Percentiles rank a stretch among this genome's conserved stretches.
Evolutionary conservation across 2,888 invertebrate genomes (phyloP).

Genomic region (Campoletis raptor): DNA sequence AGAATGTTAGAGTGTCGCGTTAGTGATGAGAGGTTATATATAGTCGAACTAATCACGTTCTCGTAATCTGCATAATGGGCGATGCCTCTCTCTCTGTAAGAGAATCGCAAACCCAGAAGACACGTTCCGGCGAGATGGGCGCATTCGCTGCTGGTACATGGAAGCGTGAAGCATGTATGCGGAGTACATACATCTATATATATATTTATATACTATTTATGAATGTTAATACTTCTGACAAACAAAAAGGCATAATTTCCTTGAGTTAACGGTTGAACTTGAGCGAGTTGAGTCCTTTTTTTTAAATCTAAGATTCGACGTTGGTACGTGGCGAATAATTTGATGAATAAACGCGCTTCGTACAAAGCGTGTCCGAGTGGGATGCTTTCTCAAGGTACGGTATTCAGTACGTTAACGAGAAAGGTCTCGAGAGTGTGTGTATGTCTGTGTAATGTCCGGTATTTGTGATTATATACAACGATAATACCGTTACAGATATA

Average conservation of each 20-base stretch:
- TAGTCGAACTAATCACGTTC: slow-evolving; percentile 58
- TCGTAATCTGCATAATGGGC: slow-evolving; percentile 66
- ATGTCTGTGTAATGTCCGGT: not conserved
- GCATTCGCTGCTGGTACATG: slow-evolving; percentile 42
- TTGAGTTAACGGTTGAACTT: not conserved
- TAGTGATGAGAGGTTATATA: slow-evolving; percentile 34
- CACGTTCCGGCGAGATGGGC: slow-evolving; percentile 59
- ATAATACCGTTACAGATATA: slow-evolving; percentile 56
- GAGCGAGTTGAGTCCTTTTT: not conserved
- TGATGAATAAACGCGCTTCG: slow-evolving; percentile 54
- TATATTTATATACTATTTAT: not conserved
- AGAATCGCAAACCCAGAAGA: slow-evolving; percentile 48
- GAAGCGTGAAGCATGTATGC: slow-evolving; percentile 33
- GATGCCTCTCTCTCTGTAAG: slow-evolving; percentile 4
- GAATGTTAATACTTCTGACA: not conserved
- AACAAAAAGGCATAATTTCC: not conserved
- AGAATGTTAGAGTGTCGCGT: slow-evolving; percentile 27
- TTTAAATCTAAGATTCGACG: not conserved
- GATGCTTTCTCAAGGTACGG: slow-evolving; percentile 6
- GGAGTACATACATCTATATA: not conserved
- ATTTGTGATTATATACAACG: slow-evolving; percentile 9
- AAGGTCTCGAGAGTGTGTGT: not conserved
- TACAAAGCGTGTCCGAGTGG: slow-evolving; percentile 40
- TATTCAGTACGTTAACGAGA: not conserved
- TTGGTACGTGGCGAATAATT: slow-evolving; percentile 32